A percentile compares a stretch with the other conserved stretches of the same genome.
Conservation (phyloP, 2,113 vertebrate species). For the Pseudois nayaur region DNA sequence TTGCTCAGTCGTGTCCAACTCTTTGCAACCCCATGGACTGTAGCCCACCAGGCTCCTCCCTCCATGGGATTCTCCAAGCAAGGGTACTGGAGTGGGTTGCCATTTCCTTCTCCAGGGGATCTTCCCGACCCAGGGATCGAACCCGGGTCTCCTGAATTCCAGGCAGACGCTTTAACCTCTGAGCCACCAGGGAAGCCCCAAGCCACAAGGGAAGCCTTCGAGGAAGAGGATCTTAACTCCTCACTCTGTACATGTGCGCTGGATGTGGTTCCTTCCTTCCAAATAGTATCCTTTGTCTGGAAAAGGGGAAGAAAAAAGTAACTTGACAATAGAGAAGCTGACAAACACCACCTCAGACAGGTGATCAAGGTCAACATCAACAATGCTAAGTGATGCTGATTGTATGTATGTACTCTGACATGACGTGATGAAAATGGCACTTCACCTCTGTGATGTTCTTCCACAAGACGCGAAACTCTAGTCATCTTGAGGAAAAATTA, state of each 20-base stretch:
- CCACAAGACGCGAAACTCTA: background rate
- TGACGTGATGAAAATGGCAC: background rate
- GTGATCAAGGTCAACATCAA: background rate
- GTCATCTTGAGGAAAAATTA: background rate
- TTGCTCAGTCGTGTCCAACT: fast-evolving
- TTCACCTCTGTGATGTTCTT: background rate
- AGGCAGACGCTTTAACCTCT: too few relatives aligned
- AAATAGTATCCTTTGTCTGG: background rate
- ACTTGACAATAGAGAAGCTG: background rate
- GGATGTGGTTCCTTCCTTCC: background rate
- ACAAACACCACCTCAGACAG: background rate
- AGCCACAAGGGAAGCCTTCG: background rate
- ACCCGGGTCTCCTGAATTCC: too few relatives aligned
- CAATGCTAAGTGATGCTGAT: background rate
- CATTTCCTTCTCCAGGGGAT: too few relatives aligned
- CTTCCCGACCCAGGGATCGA: too few relatives aligned
- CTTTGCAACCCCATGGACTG: too few relatives aligned
- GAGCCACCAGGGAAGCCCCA: too few relatives aligned
- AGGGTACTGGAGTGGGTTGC: too few relatives aligned
- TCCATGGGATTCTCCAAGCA: too few relatives aligned
- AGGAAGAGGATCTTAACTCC: background rate
- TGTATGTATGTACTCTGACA: fast-evolving
- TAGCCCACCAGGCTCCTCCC: too few relatives aligned
- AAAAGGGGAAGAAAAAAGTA: background rate
- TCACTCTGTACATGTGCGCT: background rate